Percentiles rank a stretch among this genome's conserved stretches.
These are phyloP conservation scores for Diorhabda sublineata DNA, from an alignment of 1,140 invertebrate species.

Conservation along the genomic window DNA sequence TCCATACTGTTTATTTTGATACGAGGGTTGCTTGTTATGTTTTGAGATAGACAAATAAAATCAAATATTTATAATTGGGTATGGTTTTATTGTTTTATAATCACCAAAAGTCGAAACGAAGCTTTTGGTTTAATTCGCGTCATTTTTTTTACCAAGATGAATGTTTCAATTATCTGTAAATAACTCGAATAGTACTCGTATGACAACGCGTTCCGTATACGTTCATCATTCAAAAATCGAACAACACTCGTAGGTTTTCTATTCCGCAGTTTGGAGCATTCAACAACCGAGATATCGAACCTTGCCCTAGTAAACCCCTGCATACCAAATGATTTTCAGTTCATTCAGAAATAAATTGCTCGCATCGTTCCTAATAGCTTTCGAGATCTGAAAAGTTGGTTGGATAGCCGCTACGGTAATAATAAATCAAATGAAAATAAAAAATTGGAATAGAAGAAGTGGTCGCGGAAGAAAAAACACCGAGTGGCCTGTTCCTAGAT, in stretches of 20 bases:
- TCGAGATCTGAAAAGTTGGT: conserved; percentile 1
- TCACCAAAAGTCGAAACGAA: no score
- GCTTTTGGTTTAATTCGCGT: no score
- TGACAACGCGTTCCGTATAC: not conserved
- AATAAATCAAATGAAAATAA: not conserved
- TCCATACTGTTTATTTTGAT: no score
- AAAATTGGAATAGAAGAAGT: not conserved
- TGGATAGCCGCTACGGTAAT: not conserved
- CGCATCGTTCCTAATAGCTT: not conserved
- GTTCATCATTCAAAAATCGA: not conserved
- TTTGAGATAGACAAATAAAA: no score
- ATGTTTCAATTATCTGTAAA: no score
- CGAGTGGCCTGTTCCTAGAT: not conserved
- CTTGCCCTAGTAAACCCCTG: not conserved
- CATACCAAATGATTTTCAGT: not conserved
- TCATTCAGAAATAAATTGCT: conserved; percentile 2
- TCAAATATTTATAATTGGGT: no score
- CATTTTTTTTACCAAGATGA: no score
- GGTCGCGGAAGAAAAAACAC: not conserved
- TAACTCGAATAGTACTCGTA: not conserved
- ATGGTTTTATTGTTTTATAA: no score
- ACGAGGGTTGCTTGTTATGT: no score
- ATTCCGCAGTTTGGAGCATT: not conserved
- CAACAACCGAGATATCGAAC: not conserved
- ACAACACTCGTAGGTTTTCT: not conserved